Base-by-base conservation (phyloP, 2,113 vertebrate species). In the Boleophthalmus pectinirostris region DNA sequence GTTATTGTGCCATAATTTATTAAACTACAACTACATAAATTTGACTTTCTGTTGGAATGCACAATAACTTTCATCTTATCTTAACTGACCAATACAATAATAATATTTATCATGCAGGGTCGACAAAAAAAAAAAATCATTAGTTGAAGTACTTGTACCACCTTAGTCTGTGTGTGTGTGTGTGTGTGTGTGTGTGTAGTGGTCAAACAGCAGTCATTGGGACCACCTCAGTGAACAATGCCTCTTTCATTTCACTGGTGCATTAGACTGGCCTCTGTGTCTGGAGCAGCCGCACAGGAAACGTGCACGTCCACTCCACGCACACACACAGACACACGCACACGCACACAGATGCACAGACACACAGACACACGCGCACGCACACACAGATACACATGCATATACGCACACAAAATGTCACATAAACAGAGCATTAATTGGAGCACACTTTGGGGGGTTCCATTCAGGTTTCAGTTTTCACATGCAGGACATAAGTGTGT, bases 211-310 rank as follows among this genome's bases (percentile, higher is more conserved):
- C 78, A 79, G 84, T 89, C 84, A 87, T 29, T 65, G 43, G 82
- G 93, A 94, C 93, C 93, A 93, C 93, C 92, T 91, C 85, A 75
- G 87, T 79, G 92, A 93, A 94, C 92, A 94, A 94, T 93, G 84
- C 84, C 63, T 73, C 91, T 90, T 93, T 94, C 92, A 90, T 91
- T 84, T 72, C 78, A 77, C 20, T 35, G 38, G 54, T 87, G 78
- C 60, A 57, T 81, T 84, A 88, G 74, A 85, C 85, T 84, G 85
- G 78, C 77, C 77, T 83, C 84, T 79, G 73, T 83, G 84, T 88
- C 78, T 83, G 76, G 49, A 66, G 74, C 70, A 75, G 68, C 49
- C 70, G 69, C 79, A 78, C 79, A 84, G 79, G 80, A 85, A 80
- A 70, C 20, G n/a, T 1, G 51, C 51, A 54, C 51, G 21, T 21